Conservation (phyloP, 2,888 invertebrate species). For the Plagiodera versicolora region DNA sequence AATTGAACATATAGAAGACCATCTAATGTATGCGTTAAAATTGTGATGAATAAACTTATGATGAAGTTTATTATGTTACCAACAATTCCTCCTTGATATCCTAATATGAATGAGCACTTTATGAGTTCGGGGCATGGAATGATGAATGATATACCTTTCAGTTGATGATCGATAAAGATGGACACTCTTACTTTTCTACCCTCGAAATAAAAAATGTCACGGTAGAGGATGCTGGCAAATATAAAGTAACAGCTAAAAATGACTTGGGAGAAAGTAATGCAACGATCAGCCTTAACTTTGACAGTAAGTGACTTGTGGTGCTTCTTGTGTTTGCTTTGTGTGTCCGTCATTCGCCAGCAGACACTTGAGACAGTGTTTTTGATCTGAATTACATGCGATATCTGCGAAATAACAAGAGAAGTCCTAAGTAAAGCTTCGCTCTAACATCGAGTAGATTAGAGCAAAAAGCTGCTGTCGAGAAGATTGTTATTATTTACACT, state of each 20-base stretch:
- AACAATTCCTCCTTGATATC: no score
- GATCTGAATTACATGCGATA: conserved; percentile 18
- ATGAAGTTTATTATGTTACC: no score
- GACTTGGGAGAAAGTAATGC: conserved; percentile 97
- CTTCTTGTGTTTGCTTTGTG: conserved; percentile 42
- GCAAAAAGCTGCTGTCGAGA: conserved; percentile 21
- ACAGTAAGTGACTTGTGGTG: conserved; percentile 76
- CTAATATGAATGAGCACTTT: no score
- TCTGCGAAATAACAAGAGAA: conserved; percentile 28
- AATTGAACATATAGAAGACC: no score
- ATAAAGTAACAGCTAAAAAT: conserved; percentile 96
- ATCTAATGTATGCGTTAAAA: no score
- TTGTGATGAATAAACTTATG: no score
- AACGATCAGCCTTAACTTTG: conserved; percentile 95
- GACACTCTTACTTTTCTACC: conserved; percentile 90
- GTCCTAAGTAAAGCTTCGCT: conserved; percentile 24
- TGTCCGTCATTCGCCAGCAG: conserved; percentile 30
- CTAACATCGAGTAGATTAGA: conserved; percentile 10
- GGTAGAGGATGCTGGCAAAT: conserved; percentile 96
- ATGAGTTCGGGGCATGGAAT: not conserved
- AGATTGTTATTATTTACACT: conserved; percentile 10
- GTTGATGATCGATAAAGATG: conserved; percentile 88
- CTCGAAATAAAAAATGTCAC: conserved; percentile 93
- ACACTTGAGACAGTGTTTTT: conserved; percentile 16
- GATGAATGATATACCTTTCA: conserved; percentile 52